Evolutionary conservation across 1,140 invertebrate species (phyloP).

Genomic region (Oryctes rhinoceros): DNA sequence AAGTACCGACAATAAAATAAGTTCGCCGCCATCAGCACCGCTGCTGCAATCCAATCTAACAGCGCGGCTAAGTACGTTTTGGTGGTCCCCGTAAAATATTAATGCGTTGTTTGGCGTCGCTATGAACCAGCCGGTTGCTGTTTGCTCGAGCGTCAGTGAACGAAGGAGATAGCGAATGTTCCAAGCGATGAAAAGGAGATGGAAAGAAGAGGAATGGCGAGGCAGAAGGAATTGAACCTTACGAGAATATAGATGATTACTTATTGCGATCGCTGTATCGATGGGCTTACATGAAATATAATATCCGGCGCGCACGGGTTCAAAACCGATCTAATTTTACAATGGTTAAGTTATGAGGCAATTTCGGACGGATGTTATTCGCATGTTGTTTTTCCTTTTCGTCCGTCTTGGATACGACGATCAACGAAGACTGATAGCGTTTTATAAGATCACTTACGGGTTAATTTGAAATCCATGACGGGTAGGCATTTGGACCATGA

Average conservation of each 20-base stretch:
- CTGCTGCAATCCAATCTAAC: slow-evolving; percentile 19
- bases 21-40: background rate
- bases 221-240: background rate
- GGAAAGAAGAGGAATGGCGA: background rate
- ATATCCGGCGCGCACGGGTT: background rate
- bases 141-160: background rate
- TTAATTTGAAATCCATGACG: background rate
- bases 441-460: background rate
- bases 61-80: slow-evolving; percentile 13
- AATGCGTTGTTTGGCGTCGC: slow-evolving; percentile 4
- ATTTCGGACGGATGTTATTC: slow-evolving; percentile 24
- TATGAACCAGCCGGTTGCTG: background rate
- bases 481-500: background rate
- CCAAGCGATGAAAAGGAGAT: background rate
- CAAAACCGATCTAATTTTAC: slow-evolving; percentile 29
- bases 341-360: slow-evolving; percentile 37
- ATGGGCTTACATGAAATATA: slow-evolving; percentile 24
- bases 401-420: background rate
- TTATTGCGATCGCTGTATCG: background rate
- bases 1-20: slow-evolving; percentile 12
- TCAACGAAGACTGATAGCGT: background rate
- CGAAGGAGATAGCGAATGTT: background rate
- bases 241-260: slow-evolving; percentile 31
- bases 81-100: slow-evolving; percentile 9
- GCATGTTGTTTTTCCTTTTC: background rate